These are phyloP conservation scores for Oreohelix idahoensis DNA, from an alignment of 1,140 invertebrate species.

Conservation along the genomic window DNA sequence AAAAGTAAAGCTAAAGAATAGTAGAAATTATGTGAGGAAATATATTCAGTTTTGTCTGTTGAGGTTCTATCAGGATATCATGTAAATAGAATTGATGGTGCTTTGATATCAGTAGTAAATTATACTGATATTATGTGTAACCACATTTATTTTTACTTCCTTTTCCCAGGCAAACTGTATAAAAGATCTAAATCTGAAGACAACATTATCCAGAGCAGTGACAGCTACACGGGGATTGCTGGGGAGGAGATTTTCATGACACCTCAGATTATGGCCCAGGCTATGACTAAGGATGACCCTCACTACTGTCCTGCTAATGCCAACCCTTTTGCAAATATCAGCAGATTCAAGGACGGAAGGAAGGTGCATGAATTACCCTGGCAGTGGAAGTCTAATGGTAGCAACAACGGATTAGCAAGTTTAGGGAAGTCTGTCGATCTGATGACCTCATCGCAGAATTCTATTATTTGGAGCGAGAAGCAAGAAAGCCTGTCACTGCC, in stretches of 20 bases:
- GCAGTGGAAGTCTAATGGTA: conserved; percentile 40
- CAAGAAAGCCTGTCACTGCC: conserved; percentile 61
- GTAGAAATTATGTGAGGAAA: too few relatives aligned
- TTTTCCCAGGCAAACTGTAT: conserved; percentile 44
- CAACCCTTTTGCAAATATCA: conserved; percentile 67
- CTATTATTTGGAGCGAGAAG: conserved; percentile 42
- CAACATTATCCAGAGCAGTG: conserved; percentile 63
- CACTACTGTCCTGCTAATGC: conserved; percentile 66
- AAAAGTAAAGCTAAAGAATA: too few relatives aligned
- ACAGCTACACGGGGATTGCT: conserved; percentile 45
- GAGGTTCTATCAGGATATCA: too few relatives aligned
- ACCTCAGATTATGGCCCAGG: conserved; percentile 65
- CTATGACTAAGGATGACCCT: conserved; percentile 70
- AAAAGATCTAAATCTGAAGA: conserved; percentile 68
- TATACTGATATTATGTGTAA: too few relatives aligned
- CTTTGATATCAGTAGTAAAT: too few relatives aligned
- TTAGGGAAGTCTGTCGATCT: conserved; percentile 25
- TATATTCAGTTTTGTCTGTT: too few relatives aligned
- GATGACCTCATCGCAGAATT: conserved; percentile 60
- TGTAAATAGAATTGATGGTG: too few relatives aligned
- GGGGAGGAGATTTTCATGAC: conserved; percentile 50
- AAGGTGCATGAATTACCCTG: conserved; percentile 62
- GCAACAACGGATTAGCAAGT: not conserved
- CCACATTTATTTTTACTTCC: too few relatives aligned
- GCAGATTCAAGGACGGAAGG: conserved; percentile 60